Evolutionary conservation across 2,113 vertebrate species (phyloP).

Genomic region (Clarias gariepinus): DNA sequence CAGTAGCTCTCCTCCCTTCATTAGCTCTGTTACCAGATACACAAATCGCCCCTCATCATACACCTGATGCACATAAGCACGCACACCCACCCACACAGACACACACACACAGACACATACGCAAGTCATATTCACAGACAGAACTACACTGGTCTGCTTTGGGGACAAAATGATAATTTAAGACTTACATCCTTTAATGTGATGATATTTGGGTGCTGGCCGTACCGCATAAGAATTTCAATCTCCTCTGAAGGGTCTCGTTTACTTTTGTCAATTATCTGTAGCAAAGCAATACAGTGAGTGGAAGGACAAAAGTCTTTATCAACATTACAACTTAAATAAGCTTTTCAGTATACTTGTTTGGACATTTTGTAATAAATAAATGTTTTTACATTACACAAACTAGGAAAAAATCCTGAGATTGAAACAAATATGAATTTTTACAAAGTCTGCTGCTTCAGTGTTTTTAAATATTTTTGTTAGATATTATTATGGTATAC

Average conservation of each 20-base stretch:
- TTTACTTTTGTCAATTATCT: slow-evolving; percentile 92
- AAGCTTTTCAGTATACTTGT: neutral
- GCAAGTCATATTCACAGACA: slow-evolving; percentile 11
- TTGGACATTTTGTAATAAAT: neutral
- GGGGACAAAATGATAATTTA: neutral
- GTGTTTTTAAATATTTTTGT: too few species aligned
- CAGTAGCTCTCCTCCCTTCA: slow-evolving; percentile 95
- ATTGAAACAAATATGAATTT: too few species aligned
- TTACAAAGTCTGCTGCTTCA: too few species aligned
- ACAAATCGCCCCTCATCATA: slow-evolving; percentile 92
- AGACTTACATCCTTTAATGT: slow-evolving; percentile 92
- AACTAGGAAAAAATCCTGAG: too few species aligned
- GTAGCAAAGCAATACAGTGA: neutral
- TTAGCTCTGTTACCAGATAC: slow-evolving; percentile 92
- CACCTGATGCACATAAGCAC: slow-evolving; percentile 72
- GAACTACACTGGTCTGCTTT: neutral
- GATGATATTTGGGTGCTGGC: slow-evolving; percentile 96
- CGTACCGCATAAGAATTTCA: slow-evolving; percentile 95
- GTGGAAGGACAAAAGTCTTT: neutral
- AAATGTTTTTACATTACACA: too few species aligned
- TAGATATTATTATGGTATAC: too few species aligned
- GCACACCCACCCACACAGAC: slow-evolving; percentile 25
- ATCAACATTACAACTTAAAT: neutral
- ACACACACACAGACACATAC: slow-evolving; percentile 14
- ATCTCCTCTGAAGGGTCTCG: slow-evolving; percentile 97